phyloP scores from a whole-genome alignment of 2,888 invertebrate genomes.

The Ametastegia equiseti region DNA sequence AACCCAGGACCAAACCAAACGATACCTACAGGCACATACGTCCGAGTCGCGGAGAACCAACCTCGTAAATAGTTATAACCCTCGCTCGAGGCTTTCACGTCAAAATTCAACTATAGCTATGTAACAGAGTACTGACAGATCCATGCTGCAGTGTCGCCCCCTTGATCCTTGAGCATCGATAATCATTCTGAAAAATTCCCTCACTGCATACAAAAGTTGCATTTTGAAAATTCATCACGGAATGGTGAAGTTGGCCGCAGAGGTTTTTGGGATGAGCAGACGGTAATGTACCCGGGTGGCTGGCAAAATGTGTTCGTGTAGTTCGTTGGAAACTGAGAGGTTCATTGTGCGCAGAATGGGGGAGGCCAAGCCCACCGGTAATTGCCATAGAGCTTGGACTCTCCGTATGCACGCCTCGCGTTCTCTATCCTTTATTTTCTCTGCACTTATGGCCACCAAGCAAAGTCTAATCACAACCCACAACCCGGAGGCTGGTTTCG shows the following conservation, averaged over 20 bases:
- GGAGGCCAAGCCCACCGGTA: constrained; percentile 60
- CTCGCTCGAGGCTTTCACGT: background rate
- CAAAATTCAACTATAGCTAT: background rate
- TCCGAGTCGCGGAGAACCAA: background rate
- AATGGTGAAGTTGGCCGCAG: background rate
- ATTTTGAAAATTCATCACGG: background rate
- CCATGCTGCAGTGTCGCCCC: background rate
- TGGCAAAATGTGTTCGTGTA: constrained; percentile 56
- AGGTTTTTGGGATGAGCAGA: background rate
- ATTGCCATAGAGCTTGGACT: constrained; percentile 63
- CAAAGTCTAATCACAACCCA: constrained; percentile 51
- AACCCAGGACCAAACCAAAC: constrained; percentile 58
- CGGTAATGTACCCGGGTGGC: background rate
- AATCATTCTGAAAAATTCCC: background rate
- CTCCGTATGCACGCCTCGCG: background rate
- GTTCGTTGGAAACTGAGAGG: constrained; percentile 48
- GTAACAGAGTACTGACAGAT: background rate
- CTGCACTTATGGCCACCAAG: constrained; percentile 50
- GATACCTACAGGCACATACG: constrained; percentile 2
- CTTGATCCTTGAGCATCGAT: constrained; percentile 17
- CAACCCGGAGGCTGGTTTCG: no score
- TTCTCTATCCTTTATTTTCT: constrained; percentile 14
- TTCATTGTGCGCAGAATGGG: constrained; percentile 55
- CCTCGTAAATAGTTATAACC: constrained; percentile 34
- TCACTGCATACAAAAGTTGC: background rate